These are phyloP conservation scores for Muscina levida DNA, from an alignment of 2,888 invertebrate species.

Conservation along the genomic window DNA sequence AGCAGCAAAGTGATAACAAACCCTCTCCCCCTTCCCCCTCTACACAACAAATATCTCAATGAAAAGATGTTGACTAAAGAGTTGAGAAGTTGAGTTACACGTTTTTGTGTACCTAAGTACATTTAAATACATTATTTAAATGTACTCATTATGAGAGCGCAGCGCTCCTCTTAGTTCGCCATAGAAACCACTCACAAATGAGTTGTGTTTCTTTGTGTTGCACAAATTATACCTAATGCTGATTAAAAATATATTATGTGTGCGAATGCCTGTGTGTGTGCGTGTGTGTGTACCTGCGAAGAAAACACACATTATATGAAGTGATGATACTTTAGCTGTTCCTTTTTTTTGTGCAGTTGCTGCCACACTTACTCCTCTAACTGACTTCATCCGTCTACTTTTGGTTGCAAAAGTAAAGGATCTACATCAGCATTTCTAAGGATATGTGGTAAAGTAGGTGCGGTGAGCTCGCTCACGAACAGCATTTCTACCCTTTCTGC, in stretches of 20 bases:
- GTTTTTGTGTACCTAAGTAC: not conserved
- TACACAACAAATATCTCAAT: not conserved
- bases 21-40: too few species aligned
- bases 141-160: not conserved
- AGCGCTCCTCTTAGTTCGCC: not conserved
- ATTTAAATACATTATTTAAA: conserved; percentile 32
- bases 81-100: not conserved
- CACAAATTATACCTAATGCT: conserved; percentile 29
- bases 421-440: conserved; percentile 33
- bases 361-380: conserved; percentile 1
- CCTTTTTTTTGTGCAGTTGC: not conserved
- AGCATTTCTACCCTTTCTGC: not conserved
- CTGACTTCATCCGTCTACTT: not conserved
- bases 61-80: not conserved
- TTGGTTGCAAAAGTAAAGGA: not conserved
- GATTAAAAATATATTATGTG: conserved; percentile 18
- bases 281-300: not conserved
- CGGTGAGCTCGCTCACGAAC: conserved; percentile 1
- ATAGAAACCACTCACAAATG: not conserved
- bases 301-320: conserved; percentile 17
- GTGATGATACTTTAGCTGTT: conserved; percentile 25
- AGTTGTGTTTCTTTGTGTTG: not conserved
- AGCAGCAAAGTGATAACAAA: not conserved
- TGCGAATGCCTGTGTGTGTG: not conserved
- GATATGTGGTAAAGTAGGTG: conserved; percentile 10